Conservation (phyloP, 1,140 invertebrate genomes). For the Plectus sambesii region DNA sequence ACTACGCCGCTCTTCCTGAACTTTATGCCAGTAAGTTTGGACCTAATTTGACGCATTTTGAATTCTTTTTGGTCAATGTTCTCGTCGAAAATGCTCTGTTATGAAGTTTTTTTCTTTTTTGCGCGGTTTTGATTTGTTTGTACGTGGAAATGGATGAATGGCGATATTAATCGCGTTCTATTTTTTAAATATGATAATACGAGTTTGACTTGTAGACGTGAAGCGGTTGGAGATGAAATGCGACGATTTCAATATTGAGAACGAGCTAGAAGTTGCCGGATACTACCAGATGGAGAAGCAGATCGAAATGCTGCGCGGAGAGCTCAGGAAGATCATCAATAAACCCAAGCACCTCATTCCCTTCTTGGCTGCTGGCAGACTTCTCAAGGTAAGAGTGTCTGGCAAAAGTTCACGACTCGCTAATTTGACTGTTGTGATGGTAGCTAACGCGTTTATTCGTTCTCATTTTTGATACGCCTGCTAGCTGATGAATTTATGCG, state of each 20-base stretch:
- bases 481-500: too few species aligned
- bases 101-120: not conserved
- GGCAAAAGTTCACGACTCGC: not conserved
- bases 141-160: not conserved
- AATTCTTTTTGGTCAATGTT: conserved; percentile 9
- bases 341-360: conserved; percentile 77
- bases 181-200: conserved; percentile 11
- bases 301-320: conserved; percentile 59
- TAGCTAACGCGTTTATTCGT: too few species aligned
- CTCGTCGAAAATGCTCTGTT: not conserved
- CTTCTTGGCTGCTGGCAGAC: conserved; percentile 80
- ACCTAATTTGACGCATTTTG: conserved; percentile 9
- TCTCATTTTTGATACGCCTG: too few species aligned
- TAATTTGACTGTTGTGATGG: too few species aligned
- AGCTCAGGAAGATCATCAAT: conserved; percentile 67
- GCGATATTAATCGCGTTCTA: conserved; percentile 10
- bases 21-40: conserved; percentile 64
- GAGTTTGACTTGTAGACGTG: conserved; percentile 41
- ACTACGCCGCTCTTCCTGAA: conserved; percentile 81
- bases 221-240: conserved; percentile 56
- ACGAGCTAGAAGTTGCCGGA: conserved; percentile 64
- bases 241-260: conserved; percentile 49
- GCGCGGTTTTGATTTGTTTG: conserved; percentile 19
- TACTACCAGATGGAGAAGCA: conserved; percentile 76
- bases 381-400: conserved; percentile 64